A percentile compares a stretch with the other conserved stretches of the same genome.
Conservation (phyloP, 2,113 vertebrate genomes). For the Proteles cristata region DNA sequence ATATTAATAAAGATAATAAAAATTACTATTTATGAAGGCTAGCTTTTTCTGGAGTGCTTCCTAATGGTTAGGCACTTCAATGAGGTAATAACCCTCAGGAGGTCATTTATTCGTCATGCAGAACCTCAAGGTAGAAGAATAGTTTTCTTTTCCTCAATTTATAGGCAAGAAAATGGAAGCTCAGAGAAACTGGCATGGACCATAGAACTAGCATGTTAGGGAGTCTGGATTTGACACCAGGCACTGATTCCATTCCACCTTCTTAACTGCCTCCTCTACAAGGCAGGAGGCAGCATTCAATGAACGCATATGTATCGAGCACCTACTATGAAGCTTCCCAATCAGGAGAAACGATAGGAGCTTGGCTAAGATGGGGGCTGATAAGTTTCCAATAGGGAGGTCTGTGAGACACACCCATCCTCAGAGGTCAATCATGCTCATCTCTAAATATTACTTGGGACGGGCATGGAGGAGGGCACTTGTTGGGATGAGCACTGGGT, state of each 20-base stretch:
- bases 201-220: background rate
- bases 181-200: background rate
- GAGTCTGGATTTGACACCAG: background rate
- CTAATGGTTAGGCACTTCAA: background rate
- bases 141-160: background rate
- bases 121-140: background rate
- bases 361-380: background rate
- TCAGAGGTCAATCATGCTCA: background rate
- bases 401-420: background rate
- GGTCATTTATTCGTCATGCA: background rate
- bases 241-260: background rate
- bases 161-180: background rate
- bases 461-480: too few relatives aligned
- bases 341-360: background rate
- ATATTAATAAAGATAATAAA: background rate
- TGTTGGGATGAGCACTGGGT: too few relatives aligned
- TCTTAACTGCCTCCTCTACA: background rate
- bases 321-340: background rate
- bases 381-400: background rate
- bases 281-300: background rate
- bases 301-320: fast-evolving
- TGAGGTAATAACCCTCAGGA: background rate
- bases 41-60: background rate
- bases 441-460: background rate
- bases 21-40: background rate